Base-by-base conservation (phyloP, 2,113 vertebrate genomes). In the Chloropsis hardwickii region DNA sequence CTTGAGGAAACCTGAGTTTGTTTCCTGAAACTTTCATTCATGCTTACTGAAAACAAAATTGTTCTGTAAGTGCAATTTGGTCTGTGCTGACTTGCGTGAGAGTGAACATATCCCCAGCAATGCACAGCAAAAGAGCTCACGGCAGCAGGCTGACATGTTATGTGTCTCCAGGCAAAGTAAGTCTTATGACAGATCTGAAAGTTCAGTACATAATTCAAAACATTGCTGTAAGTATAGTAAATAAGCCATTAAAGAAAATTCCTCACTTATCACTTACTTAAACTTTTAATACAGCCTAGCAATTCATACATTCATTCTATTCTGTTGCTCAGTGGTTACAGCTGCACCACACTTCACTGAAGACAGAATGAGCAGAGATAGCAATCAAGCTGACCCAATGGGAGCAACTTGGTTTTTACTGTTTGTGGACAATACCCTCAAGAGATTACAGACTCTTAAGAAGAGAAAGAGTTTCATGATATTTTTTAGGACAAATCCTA, bases 191-290 rank as follows among this genome's bases (percentile, higher is more conserved):
- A 87, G 79, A 65, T 80, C 64, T 88, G 58, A 80, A 96, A 73
- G 76, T 84, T 85, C 78, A 88, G 64, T 80, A 76, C 53, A 71
- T 40, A 73, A 78, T 82, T 91, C 83, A 95, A 90, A 95, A 94
- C 72, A 86, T 57, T 73, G 60, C 44, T 77, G 33, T 60, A 92
- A 80, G 57, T 73, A 81, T 71, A 81, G 74, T 73, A 95, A 96
- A 95, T 83, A 93, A 93, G 17, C 31, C 72, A 78, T 70, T 91
- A 87, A 91, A 95, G 81, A 67, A 83, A 95, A 95, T 88, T 92
- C 96, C 80, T 77, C 78, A 88, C 37, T 90, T 79, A 95, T 71
- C 19, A 1, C 60, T 95, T 90, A 80, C 67, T 90, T 71, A 86
- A 86, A 92, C 60, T 44, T 65, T 71, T 76, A 89, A 80, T 86